phyloP scores from a whole-genome alignment of 2,797 vertebrate species.

The Channallabes apus region DNA sequence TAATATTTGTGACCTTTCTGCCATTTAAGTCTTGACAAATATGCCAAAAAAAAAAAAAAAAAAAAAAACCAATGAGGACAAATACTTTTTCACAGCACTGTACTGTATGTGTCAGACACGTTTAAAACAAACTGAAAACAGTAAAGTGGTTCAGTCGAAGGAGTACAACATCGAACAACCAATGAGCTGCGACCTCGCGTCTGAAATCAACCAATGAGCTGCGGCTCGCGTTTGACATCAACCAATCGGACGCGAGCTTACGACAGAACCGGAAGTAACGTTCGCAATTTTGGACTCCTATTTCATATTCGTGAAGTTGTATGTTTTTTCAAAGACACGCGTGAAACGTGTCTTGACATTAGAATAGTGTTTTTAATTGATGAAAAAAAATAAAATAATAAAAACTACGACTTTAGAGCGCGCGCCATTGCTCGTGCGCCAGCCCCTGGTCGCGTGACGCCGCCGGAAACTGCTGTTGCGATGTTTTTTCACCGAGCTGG shows the following conservation, averaged over 20 bases:
- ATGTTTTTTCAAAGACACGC: not conserved
- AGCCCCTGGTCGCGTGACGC: not conserved
- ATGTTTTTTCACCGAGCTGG: slow-evolving; percentile 27
- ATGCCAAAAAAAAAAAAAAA: too few relatives aligned
- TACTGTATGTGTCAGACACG: not conserved
- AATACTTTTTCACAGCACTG: not conserved
- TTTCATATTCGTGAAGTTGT: not conserved
- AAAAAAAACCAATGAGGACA: too few relatives aligned
- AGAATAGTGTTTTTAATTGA: too few relatives aligned
- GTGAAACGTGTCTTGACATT: not conserved
- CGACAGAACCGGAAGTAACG: slow-evolving; percentile 4
- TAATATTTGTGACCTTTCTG: too few relatives aligned
- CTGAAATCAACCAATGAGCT: slow-evolving; percentile 12
- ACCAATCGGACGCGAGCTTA: slow-evolving; percentile 5
- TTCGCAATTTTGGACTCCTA: not conserved
- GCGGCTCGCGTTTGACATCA: not conserved
- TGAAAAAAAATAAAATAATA: not conserved
- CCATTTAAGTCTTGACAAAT: too few relatives aligned
- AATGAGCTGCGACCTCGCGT: not conserved
- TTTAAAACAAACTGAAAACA: not conserved
- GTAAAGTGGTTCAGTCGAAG: not conserved
- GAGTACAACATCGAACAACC: not conserved
- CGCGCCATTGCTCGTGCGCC: not conserved
- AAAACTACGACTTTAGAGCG: not conserved
- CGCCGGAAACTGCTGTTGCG: slow-evolving; percentile 45